A percentile compares a stretch with the other conserved stretches of the same genome.
These are phyloP conservation scores for Limnephilus auricula DNA, from an alignment of 2,888 invertebrate genomes.

Conservation along the genomic window DNA sequence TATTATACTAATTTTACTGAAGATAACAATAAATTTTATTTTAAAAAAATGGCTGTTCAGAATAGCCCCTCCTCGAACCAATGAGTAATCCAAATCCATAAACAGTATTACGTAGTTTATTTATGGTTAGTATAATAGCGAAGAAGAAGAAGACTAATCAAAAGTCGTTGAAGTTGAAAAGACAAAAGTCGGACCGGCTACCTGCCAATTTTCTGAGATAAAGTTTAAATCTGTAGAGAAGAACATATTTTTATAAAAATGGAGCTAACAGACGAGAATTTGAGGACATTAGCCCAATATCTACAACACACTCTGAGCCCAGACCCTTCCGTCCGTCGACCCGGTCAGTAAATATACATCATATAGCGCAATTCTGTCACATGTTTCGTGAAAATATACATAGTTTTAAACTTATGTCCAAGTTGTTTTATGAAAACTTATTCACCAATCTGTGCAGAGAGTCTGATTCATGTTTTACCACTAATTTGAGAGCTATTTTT, in stretches of 20 bases:
- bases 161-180: slow-evolving; percentile 42
- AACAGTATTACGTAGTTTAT: not conserved
- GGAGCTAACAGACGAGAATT: slow-evolving; percentile 93
- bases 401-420: slow-evolving; percentile 15
- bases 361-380: slow-evolving; percentile 27
- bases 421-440: not conserved
- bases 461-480: not conserved
- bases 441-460: not conserved
- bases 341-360: slow-evolving; percentile 80
- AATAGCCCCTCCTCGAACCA: not conserved
- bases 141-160: not conserved
- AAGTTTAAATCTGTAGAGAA: slow-evolving; percentile 3
- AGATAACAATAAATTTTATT: not conserved
- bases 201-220: slow-evolving; percentile 40
- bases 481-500: not conserved
- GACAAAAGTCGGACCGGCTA: slow-evolving; percentile 20
- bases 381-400: slow-evolving; percentile 9
- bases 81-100: not conserved
- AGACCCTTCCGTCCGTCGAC: slow-evolving; percentile 87
- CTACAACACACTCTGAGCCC: slow-evolving; percentile 93
- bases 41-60: not conserved
- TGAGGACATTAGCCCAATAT: slow-evolving; percentile 88
- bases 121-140: not conserved
- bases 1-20: no score
- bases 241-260: slow-evolving; percentile 73